Base-by-base conservation (phyloP, 2,113 vertebrate species). In the Burhinus oedicnemus region DNA sequence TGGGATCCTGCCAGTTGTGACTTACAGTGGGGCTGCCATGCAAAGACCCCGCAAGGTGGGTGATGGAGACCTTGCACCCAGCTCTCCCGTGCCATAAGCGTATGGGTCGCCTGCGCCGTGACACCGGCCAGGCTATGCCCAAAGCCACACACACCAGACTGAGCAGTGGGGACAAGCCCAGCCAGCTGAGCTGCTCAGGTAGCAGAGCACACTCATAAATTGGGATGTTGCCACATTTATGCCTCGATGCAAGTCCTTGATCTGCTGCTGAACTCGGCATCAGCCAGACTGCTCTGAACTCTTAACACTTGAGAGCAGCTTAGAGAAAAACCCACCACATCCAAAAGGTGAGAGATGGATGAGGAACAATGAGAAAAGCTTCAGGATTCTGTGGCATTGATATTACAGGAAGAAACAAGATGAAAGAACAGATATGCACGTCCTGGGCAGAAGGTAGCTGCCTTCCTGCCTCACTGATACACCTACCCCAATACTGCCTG, bases 91-190 rank as follows among this genome's bases (percentile, higher is more conserved):
- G 12, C 76, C 83, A 27, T 5, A 10, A 26, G 26, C 2, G 5
- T 0, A 3, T 1, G 32, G 34, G 20, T n/a, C 1, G 0, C 49
- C 49, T 12, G 49, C 12, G 12, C 49, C 49, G 12, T 23, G 49
- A 13, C 15, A 15, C 44, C 44, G 15, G 44, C 44, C 44, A 44
- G 49, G 49, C 44, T 36, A 15, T 6, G 22, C 52, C 20, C 47
- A 38, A 36, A 36, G 58, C 51, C 65, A 21, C 6, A 0, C 77
- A 15, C n/a, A 25, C 15, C 47, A 29, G 32, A 5, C 36, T 5
- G 47, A 9, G 6, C 58, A 17, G n/a, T 0, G 1, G 29, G 71
- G 34, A 52, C 45, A 14, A 45, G 29, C 21, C 25, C 20, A 0
- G 34, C 1, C 5, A 54, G 71, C n/a, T 21, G 36, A 75, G 32